These are phyloP conservation scores for Tolmerus cingulatus DNA, from an alignment of 2,888 invertebrate genomes.

Conservation along the genomic window DNA sequence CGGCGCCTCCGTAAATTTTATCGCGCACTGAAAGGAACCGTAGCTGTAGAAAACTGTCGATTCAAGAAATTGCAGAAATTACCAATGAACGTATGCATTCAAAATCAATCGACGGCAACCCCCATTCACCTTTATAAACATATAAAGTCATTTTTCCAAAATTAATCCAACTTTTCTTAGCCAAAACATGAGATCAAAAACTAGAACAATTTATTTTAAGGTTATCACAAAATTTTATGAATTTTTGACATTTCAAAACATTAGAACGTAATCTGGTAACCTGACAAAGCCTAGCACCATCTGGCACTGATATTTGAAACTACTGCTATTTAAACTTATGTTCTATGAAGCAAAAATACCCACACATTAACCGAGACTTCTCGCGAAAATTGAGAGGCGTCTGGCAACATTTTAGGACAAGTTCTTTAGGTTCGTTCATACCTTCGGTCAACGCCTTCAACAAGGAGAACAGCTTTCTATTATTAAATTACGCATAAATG, in stretches of 20 bases:
- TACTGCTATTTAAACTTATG: no score
- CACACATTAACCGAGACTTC: no score
- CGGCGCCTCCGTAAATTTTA: conserved; percentile 81
- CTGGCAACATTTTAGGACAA: no score
- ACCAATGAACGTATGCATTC: conserved; percentile 85
- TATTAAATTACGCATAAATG: no score
- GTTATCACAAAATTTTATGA: not conserved
- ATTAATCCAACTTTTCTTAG: not conserved
- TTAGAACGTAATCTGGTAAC: not conserved
- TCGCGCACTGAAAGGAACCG: conserved; percentile 66
- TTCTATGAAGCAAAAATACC: no score
- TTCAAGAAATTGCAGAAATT: conserved; percentile 55
- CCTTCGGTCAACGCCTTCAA: no score
- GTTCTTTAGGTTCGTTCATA: no score
- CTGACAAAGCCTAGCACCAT: no score
- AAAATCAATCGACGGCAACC: conserved; percentile 83
- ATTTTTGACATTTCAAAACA: not conserved
- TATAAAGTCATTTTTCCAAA: conserved; percentile 64
- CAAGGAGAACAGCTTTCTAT: no score
- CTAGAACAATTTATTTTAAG: not conserved
- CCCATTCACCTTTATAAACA: conserved; percentile 89
- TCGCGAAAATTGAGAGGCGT: no score
- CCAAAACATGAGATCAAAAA: conserved; percentile 6
- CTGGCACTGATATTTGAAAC: no score
- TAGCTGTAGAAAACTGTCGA: conserved; percentile 45